phyloP scores from a whole-genome alignment of 2,113 vertebrate species.

The Tichodroma muraria region DNA sequence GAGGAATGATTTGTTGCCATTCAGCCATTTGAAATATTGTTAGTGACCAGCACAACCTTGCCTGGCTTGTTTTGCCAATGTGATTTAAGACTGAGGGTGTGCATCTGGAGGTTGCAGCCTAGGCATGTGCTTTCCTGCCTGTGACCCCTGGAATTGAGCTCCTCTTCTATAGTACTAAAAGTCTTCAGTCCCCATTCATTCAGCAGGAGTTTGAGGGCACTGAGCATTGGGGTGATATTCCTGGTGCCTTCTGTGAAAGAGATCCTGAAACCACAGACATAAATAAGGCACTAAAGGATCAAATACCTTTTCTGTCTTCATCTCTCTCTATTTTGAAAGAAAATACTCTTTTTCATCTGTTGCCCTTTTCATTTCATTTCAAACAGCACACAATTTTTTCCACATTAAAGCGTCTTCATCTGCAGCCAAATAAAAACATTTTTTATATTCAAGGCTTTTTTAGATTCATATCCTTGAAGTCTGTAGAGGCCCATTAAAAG shows the following conservation, averaged over 20 bases:
- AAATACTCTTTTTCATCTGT: neutral
- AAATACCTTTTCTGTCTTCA: neutral
- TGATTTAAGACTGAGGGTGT: neutral
- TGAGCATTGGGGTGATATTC: neutral
- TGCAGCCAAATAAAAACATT: conserved; percentile 2
- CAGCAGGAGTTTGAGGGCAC: neutral
- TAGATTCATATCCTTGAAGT: neutral
- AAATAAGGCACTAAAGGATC: rapidly evolving
- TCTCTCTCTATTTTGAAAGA: neutral
- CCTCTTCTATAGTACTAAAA: neutral
- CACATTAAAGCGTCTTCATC: neutral
- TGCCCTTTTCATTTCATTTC: neutral
- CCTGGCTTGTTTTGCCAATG: neutral
- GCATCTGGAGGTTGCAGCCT: neutral
- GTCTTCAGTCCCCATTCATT: neutral
- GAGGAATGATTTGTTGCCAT: neutral
- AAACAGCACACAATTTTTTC: neutral
- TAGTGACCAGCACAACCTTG: neutral
- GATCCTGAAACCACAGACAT: neutral
- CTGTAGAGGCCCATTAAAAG: neutral
- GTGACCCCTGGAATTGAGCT: neutral
- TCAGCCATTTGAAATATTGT: neutral
- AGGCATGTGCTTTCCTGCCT: neutral
- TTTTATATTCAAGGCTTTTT: neutral
- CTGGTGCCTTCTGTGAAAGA: neutral